Conservation (phyloP, 2,113 vertebrate genomes). For the Tauraco erythrolophus region DNA sequence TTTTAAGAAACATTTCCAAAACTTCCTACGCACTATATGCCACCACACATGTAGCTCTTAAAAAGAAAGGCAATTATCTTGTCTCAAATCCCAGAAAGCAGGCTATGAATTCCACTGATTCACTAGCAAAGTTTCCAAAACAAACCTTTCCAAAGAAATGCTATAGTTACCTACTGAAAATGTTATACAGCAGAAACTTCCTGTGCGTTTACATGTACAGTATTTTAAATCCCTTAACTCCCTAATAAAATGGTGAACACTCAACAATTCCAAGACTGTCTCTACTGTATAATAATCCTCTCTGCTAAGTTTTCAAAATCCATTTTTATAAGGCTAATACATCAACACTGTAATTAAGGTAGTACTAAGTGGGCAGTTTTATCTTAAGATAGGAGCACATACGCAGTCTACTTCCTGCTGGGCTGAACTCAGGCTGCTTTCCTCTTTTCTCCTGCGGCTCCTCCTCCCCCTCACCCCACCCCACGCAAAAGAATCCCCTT, state of each 20-base stretch:
- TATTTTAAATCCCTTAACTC: not conserved
- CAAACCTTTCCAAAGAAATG: not conserved
- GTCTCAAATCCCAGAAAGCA: not conserved
- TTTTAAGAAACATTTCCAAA: not conserved
- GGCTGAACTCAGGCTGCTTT: not conserved
- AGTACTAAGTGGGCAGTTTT: not conserved
- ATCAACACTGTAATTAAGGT: not conserved
- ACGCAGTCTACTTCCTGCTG: not conserved
- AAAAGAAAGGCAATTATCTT: not conserved
- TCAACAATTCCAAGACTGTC: not conserved
- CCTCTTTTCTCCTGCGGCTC: not conserved
- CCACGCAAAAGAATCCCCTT: not conserved
- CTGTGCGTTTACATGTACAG: not conserved
- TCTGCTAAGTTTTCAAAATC: not conserved
- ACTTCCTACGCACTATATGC: accelerated
- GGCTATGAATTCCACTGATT: not conserved
- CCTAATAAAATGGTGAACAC: not conserved
- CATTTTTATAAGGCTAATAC: not conserved
- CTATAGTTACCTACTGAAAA: not conserved
- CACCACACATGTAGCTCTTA: accelerated
- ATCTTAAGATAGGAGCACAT: not conserved
- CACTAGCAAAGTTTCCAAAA: not conserved
- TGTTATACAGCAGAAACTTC: not conserved
- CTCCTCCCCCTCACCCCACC: not conserved
- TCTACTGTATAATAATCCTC: not conserved